Evolutionary conservation across 2,113 vertebrate species (phyloP).

Genomic region (Heterotilapia buettikoferi): DNA sequence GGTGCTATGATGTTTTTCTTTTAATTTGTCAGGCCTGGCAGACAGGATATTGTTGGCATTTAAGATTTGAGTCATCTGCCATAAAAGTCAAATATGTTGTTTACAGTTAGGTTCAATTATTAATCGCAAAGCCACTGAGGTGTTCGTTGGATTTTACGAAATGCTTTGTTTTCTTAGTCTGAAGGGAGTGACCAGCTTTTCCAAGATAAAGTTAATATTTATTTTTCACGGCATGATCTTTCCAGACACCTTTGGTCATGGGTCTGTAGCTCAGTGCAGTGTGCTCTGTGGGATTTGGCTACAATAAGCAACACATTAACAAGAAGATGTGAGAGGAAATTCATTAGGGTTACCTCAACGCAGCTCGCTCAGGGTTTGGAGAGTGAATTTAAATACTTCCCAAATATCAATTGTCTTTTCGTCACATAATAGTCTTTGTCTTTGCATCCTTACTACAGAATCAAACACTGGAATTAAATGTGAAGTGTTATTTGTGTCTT

Average conservation of each 20-base stretch:
- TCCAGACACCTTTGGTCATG: background rate
- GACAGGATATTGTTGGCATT: background rate
- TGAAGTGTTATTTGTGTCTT: background rate
- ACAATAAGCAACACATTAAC: constrained; percentile 28
- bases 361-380: background rate
- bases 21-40: background rate
- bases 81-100: background rate
- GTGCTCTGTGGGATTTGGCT: background rate
- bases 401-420: background rate
- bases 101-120: background rate
- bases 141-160: background rate
- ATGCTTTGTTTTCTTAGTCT: constrained; percentile 6
- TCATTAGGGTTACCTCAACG: background rate
- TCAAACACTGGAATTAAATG: background rate
- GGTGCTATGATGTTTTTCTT: background rate
- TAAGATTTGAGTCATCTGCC: background rate
- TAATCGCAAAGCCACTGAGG: background rate
- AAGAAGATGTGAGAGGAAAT: background rate
- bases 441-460: background rate
- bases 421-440: background rate
- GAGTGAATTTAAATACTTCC: background rate
- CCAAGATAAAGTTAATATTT: constrained; percentile 38
- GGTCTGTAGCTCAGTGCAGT: background rate
- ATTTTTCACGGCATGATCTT: background rate
- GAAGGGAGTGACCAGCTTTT: background rate